phyloP scores from a whole-genome alignment of 2,888 invertebrate species.

The Lydus trimaculatus region DNA sequence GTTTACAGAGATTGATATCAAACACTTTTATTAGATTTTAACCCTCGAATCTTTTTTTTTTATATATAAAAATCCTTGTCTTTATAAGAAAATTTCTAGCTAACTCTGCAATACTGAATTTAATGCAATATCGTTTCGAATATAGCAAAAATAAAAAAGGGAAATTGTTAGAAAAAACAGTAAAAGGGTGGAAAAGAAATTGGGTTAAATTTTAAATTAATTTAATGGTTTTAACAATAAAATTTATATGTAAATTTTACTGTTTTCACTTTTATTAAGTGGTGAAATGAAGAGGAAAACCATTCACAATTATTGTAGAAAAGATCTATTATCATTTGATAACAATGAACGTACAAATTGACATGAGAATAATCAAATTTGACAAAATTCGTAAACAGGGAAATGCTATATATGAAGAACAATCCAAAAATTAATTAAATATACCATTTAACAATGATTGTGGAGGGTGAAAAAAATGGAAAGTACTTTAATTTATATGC shows the following conservation, averaged over 20 bases:
- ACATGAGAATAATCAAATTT: neutral
- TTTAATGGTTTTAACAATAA: neutral
- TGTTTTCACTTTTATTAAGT: neutral
- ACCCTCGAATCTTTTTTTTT: neutral
- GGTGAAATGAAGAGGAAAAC: neutral
- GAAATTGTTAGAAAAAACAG: neutral
- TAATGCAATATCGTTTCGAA: neutral
- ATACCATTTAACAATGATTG: neutral
- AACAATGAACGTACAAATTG: neutral
- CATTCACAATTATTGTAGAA: neutral
- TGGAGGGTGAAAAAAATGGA: too few species aligned
- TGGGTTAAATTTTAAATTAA: neutral
- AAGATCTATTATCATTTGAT: neutral
- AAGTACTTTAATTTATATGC: neutral
- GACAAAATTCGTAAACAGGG: neutral
- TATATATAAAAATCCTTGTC: neutral
- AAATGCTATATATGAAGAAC: neutral
- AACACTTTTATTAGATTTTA: neutral
- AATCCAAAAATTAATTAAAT: neutral
- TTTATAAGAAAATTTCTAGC: neutral
- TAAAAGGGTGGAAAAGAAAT: neutral
- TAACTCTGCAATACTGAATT: neutral
- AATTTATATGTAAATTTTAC: neutral
- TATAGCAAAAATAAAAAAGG: neutral
- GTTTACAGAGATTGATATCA: neutral